Conservation (phyloP, 2,113 vertebrate species). For the Hypomesus transpacificus region DNA sequence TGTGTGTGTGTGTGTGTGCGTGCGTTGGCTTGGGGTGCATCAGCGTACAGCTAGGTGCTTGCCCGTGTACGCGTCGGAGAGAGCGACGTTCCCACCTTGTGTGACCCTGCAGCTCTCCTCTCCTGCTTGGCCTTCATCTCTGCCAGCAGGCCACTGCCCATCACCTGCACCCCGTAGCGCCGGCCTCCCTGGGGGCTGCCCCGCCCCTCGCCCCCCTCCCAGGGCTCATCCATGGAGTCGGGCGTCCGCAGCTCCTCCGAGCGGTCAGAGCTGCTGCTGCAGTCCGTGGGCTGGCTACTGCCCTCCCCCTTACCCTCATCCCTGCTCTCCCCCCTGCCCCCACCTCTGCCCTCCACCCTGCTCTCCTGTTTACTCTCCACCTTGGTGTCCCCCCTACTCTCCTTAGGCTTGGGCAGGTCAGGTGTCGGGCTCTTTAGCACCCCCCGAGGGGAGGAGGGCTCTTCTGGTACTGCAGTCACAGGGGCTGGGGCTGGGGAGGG, state of each 20-base stretch:
- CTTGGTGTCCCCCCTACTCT: constrained; percentile 55
- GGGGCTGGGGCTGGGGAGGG: not conserved
- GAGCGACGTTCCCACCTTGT: constrained; percentile 74
- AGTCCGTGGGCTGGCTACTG: constrained; percentile 60
- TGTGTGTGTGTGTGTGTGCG: too few relatives aligned
- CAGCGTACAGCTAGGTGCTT: too few relatives aligned
- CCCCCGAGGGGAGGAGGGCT: constrained; percentile 80
- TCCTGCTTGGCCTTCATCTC: constrained; percentile 99
- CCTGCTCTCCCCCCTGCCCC: constrained; percentile 44
- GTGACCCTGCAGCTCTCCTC: constrained; percentile 76
- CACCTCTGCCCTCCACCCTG: constrained; percentile 22
- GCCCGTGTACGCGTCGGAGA: not conserved
- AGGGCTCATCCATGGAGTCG: constrained; percentile 80
- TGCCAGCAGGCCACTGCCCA: constrained; percentile 88
- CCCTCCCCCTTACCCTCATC: constrained; percentile 43
- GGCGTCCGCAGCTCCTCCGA: constrained; percentile 84
- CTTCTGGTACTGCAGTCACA: constrained; percentile 64
- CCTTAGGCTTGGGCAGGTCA: constrained; percentile 62
- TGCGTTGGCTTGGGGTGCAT: too few relatives aligned
- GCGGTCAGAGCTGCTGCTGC: constrained; percentile 77
- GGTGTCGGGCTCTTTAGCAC: constrained; percentile 66
- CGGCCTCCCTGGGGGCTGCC: constrained; percentile 86
- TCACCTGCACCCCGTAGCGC: constrained; percentile 86
- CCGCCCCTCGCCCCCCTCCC: constrained; percentile 73
- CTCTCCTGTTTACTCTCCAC: constrained; percentile 25